These are phyloP conservation scores for Bothrops alternatus DNA, from an alignment of 2,797 vertebrate species.

Conservation along the genomic window DNA sequence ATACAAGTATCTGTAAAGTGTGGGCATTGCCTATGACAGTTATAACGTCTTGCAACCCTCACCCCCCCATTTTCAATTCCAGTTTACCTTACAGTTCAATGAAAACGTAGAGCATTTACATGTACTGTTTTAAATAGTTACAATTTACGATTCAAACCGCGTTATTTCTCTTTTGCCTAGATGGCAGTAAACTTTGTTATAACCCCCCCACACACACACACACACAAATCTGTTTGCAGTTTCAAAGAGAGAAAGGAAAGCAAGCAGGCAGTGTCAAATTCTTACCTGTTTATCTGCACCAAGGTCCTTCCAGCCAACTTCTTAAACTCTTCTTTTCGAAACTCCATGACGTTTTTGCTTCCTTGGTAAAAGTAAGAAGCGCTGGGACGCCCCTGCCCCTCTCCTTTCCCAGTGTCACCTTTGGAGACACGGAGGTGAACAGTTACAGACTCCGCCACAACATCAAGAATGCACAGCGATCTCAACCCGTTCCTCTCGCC, in stretches of 20 bases:
- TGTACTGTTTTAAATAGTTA: not conserved
- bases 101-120: not conserved
- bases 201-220: too few relatives aligned
- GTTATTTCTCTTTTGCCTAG: not conserved
- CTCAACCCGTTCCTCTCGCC: not conserved
- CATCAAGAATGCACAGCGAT: not conserved
- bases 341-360: conserved; percentile 58
- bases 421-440: not conserved
- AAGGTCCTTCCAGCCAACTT: conserved; percentile 69
- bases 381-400: too few relatives aligned
- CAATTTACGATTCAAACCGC: not conserved
- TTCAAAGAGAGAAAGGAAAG: not conserved
- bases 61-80: not conserved
- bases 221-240: not conserved
- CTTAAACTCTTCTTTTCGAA: conserved; percentile 70
- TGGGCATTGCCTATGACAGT: not conserved
- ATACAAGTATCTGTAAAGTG: not conserved
- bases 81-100: not conserved
- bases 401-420: conserved; percentile 10
- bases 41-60: not conserved
- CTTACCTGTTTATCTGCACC: conserved; percentile 70
- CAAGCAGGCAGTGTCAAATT: not conserved
- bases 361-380: not conserved
- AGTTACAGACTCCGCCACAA: not conserved
- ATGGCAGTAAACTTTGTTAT: not conserved